phyloP scores from a whole-genome alignment of 1,140 invertebrate species.

The Trachymyrmex cornetzi region DNA sequence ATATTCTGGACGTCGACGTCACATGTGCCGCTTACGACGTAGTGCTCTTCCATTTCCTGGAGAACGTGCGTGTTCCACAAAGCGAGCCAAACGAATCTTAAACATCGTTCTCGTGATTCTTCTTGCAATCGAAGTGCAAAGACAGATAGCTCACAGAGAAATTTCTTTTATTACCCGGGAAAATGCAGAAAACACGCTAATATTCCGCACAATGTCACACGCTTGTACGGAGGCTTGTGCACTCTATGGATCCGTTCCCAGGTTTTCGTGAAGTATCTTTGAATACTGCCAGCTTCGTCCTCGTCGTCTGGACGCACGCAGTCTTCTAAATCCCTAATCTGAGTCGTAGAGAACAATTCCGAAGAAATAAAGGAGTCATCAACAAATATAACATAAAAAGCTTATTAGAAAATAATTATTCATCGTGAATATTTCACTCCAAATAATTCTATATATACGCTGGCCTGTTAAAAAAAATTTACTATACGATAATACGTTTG shows the following conservation, averaged over 20 bases:
- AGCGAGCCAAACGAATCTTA: slow-evolving; percentile 74
- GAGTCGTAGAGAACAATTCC: not conserved
- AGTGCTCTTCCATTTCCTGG: slow-evolving; percentile 36
- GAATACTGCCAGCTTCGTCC: slow-evolving; percentile 18
- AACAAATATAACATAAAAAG: not conserved
- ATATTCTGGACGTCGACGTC: slow-evolving; percentile 60
- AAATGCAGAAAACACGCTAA: slow-evolving; percentile 70
- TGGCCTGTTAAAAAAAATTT: too few species aligned
- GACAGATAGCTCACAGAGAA: slow-evolving; percentile 3
- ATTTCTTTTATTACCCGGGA: slow-evolving; percentile 74
- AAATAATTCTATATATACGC: too few species aligned
- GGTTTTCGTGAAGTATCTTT: slow-evolving; percentile 65
- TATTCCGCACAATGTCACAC: slow-evolving; percentile 63
- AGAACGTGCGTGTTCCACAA: slow-evolving; percentile 75
- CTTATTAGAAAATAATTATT: not conserved
- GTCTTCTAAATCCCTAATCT: slow-evolving; percentile 66
- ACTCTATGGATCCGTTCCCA: slow-evolving; percentile 62
- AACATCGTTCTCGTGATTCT: slow-evolving; percentile 29
- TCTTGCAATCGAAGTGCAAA: not conserved
- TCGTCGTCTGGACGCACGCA: slow-evolving; percentile 64
- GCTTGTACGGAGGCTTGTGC: slow-evolving; percentile 54
- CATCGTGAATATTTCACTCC: not conserved
- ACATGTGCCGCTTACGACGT: slow-evolving; percentile 59
- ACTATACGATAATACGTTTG: too few species aligned
- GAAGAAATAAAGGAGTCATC: not conserved